Evolutionary conservation across 92 coral and sea anemone species (phyloP), one percentile per base, ranked within the genome.

Genomic region (Pocillopora grandis): DNA sequence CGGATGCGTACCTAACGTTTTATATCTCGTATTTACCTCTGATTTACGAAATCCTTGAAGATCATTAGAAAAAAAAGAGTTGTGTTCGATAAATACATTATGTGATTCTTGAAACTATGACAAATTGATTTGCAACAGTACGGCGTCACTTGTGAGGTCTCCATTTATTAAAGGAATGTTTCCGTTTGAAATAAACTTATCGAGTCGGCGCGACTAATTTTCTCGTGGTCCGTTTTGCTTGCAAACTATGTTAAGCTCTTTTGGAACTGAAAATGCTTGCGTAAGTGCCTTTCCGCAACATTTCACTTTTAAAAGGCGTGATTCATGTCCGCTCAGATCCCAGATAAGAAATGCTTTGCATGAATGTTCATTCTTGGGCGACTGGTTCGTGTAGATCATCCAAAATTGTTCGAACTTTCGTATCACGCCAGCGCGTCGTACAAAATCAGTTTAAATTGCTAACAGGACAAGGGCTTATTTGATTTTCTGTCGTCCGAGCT

Each of bases 351-450:
- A 70, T 13, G 20, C 74, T 70, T n/a, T 42, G 74, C 74, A 37
- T 70, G 74, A 35, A 36, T 70, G 74, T n/a, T 16, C 21, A 1
- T 15, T 15, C 74, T 70, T 19, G 48, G 7, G 1, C 17, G 72
- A 55, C 52, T 52, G 74, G 21, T 55, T 55, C 11, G 74, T 49
- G 74, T 6, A 68, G 52, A 42, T 3, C 52, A 3, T 7, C 7
- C 52, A 42, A 42, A 42, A 42, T 42, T 3, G 52, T 42, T 42
- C 52, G 8, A 3, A 42, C 52, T 3, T 7, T 42, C 52, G 52
- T 7, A 58, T 76, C 79, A 58, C 79, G 79, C 79, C 21, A 58
- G 52, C 52, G 52, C 52, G 52, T 42, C 35, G 71, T 3, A 66
- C 31, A 18, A 12, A 20, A 66, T 21, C 23, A 66, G 4, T 14